Evolutionary conservation across 2,888 invertebrate genomes (phyloP).

Genomic region (Charanyca ferruginea): DNA sequence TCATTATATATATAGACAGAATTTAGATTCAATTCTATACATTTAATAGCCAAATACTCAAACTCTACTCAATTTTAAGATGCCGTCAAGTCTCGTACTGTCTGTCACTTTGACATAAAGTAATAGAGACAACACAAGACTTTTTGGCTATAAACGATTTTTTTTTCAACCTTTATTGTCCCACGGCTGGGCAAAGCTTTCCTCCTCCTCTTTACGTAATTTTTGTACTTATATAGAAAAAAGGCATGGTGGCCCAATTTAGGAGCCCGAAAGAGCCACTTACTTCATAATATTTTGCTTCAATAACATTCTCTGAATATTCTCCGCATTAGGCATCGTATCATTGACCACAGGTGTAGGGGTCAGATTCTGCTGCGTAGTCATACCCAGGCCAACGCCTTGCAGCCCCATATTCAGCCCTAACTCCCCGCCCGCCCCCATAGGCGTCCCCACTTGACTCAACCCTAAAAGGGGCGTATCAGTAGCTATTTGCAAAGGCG

Average conservation of each 20-base stretch:
- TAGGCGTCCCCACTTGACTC: conserved; percentile 83
- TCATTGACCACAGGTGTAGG: conserved; percentile 75
- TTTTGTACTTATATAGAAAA: neutral
- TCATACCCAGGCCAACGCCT: conserved; percentile 66
- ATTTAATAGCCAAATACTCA: too few relatives aligned
- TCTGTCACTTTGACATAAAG: too few relatives aligned
- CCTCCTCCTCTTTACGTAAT: too few relatives aligned
- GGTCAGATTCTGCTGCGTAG: conserved; percentile 72
- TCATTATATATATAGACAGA: too few relatives aligned
- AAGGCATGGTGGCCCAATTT: neutral
- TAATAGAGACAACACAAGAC: too few relatives aligned
- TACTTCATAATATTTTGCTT: conserved; percentile 90
- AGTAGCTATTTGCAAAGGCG: conserved; percentile 85
- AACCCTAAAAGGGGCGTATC: conserved; percentile 81
- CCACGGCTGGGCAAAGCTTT: too few relatives aligned
- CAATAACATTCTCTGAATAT: conserved; percentile 88
- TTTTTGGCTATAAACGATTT: too few relatives aligned
- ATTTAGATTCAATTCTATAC: too few relatives aligned
- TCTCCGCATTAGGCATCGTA: conserved; percentile 82
- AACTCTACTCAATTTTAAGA: too few relatives aligned
- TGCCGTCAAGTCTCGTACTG: too few relatives aligned
- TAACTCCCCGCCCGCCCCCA: conserved; percentile 80
- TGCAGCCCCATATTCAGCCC: conserved; percentile 70
- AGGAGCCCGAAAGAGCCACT: conserved; percentile 60
- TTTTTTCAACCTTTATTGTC: too few relatives aligned